These are phyloP conservation scores for Astur gentilis DNA, from an alignment of 2,113 vertebrate genomes.

Conservation along the genomic window DNA sequence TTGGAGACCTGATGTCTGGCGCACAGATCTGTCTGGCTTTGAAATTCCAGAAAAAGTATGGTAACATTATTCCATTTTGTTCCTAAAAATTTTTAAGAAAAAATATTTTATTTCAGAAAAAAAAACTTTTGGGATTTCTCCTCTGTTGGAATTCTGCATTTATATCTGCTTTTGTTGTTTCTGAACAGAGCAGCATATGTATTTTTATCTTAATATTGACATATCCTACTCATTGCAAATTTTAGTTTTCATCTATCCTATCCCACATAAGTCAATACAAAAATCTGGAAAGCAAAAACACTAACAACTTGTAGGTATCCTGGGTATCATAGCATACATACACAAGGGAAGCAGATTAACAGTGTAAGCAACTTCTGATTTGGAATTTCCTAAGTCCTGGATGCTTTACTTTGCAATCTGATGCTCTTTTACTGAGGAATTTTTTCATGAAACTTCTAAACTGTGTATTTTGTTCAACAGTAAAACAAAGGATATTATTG, in stretches of 20 bases:
- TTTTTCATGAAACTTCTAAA: background rate
- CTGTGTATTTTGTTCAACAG: background rate
- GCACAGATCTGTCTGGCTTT: background rate
- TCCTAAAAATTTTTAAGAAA: background rate
- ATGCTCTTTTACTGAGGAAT: background rate
- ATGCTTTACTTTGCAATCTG: background rate
- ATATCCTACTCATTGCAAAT: background rate
- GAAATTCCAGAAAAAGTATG: background rate
- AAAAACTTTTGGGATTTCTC: background rate
- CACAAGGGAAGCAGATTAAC: background rate
- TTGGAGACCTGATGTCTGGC: background rate
- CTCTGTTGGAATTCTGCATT: background rate
- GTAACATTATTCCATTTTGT: background rate
- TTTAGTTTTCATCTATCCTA: background rate
- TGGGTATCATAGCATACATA: background rate
- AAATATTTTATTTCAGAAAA: background rate
- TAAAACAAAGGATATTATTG: background rate
- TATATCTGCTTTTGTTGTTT: background rate
- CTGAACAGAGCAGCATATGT: background rate
- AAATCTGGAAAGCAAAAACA: background rate
- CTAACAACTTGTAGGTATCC: background rate
- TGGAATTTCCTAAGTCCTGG: background rate
- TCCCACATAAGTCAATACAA: background rate
- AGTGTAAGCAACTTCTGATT: background rate
- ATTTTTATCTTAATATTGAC: background rate